Evolutionary conservation across 1,140 invertebrate genomes (phyloP), one percentile per base, ranked within the genome.

Genomic region (Latrodectus geometricus): DNA sequence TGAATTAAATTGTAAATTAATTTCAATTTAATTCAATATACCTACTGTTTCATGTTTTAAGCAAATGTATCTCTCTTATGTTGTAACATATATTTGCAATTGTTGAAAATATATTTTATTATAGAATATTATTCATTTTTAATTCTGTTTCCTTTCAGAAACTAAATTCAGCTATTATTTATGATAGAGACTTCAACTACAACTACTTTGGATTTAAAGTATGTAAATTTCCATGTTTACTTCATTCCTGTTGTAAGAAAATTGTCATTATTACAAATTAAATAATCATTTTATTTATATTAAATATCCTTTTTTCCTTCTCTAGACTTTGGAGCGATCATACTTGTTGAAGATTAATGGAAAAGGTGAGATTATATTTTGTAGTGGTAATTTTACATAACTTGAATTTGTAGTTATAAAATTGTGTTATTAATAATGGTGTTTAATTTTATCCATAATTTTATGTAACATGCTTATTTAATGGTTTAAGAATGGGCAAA

Each of bases 181-280:
- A 99, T 92, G 97, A 99, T 90, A 93, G 98, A 88, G 99, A 99
- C 92, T 99, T 97, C 90, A 95, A 93, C 82, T 99, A 99, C 91
- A 98, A 98, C 90, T 99, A 98, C 91, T 99, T 99, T 94, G 98
- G 98, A 61, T 99, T 99, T 89, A 99, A 99, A 93, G 93, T 94
- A 90, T 89, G 52, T 80, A 49, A n/a, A 52, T 87, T 21, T 77
- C 52, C 68, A 72, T 20, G 23, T 80, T 52, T 52, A 52, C 9
- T 77, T 61, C n/a, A 77, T 20, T 77, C 8, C 23, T 61, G 12
- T 77, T 8, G 12, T 3, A 69, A 69, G 17, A 61, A 74, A 74
- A 17, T 69, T 69, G 12, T 65, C 12, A n/a, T 2, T 69, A 49
- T 48, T 7, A 14, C 50, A 50, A 17, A 48, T 20, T 49, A n/a